Conservation (phyloP, 2,797 vertebrate species). For the Trichosurus vulpecula region DNA sequence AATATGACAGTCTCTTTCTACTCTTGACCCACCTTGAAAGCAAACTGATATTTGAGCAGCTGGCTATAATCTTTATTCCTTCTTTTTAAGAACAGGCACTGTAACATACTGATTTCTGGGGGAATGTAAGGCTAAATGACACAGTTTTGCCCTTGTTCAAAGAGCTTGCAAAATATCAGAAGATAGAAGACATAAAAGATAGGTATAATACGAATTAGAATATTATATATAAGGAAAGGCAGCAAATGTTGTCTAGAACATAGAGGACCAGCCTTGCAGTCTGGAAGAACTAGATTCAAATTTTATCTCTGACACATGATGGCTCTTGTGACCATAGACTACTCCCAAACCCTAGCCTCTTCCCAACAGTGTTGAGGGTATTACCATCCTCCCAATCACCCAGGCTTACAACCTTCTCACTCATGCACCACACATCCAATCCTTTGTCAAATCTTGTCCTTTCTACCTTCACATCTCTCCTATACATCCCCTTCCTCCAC, state of each 20-base stretch:
- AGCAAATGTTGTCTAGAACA: not conserved
- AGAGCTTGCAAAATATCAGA: not conserved
- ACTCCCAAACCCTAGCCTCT: not conserved
- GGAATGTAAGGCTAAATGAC: not conserved
- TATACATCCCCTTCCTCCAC: not conserved
- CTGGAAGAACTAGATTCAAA: not conserved
- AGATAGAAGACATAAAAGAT: not conserved
- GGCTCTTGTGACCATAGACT: not conserved
- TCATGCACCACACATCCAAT: not conserved
- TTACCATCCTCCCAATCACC: not conserved
- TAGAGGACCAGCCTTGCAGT: not conserved
- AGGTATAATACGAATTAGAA: not conserved
- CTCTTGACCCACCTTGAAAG: not conserved
- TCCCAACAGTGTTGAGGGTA: not conserved
- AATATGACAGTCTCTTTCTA: not conserved
- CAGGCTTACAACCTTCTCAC: not conserved
- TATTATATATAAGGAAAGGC: not conserved
- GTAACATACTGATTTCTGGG: not conserved
- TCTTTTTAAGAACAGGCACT: not conserved
- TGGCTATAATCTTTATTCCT: not conserved
- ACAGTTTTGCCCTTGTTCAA: not conserved
- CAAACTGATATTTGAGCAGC: not conserved
- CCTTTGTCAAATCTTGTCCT: not conserved
- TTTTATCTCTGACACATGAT: not conserved
- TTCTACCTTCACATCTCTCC: not conserved